Evolutionary conservation across 1,140 invertebrate genomes (phyloP), one percentile per base, ranked within the genome.

Genomic region (Archegozetes longisetosus): DNA sequence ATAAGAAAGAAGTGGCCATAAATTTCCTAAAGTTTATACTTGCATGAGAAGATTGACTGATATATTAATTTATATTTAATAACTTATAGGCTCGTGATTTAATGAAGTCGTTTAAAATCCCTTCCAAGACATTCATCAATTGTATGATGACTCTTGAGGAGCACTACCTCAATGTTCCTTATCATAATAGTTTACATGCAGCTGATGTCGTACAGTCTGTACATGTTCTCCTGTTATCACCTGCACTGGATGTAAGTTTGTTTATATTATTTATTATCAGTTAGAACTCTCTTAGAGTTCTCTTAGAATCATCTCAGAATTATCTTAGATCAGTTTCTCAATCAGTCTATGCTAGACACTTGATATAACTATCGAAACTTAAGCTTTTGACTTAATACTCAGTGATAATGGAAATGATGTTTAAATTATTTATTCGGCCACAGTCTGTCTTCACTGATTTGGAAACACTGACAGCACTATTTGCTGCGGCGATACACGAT

Each of bases 121-220:
- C 88, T 61, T 80, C 89, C 47, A 86, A 88, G 73, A 93, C 84
- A 55, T 85, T 98, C 72, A 79, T 98, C 67, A 89, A 86, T 60
- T 98, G 95, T 75, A 83, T 97, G 75, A 86, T 93, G 79, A 95
- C 93, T 58, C 78, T 99, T 63, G 95, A 98, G 76, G 92, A 96
- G 75, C 92, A 98, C 75, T 99, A 99, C 74, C 81, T 91, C 63
- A 87, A 88, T 73, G 88, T 68, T 22, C 89, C 89, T 0, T 95
- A 95, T 75, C 91, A 96, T 74, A 96, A 95, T 72, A 87, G 92
- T 68, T 75, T 91, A 20, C 92, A 97, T 69, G 92, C 90, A 0
- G 88, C 90, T 25, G 92, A 97, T 71, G 91, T 97, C 0, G 84
- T 89, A 24, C 91, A 95, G 73, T 92, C 88, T 4, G 86, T 91